A percentile compares a stretch with the other conserved stretches of the same genome.
phyloP scores from a whole-genome alignment of 2,113 vertebrate species.

The Chloebia gouldiae region DNA sequence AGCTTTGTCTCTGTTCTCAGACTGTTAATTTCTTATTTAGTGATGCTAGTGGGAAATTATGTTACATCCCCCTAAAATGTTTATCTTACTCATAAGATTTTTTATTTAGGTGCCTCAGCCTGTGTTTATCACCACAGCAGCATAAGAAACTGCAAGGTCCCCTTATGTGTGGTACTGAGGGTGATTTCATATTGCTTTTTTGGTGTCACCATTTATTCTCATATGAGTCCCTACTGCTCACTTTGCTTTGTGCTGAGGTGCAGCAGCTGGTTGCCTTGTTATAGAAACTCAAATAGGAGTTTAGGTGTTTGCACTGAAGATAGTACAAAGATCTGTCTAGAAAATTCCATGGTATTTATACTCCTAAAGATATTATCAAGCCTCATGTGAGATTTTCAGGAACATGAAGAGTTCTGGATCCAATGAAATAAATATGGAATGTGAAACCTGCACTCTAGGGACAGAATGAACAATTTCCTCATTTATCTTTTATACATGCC shows the following conservation, averaged over 20 bases:
- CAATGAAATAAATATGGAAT: background rate
- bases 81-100: background rate
- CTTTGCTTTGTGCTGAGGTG: background rate
- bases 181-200: background rate
- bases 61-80: background rate
- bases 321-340: background rate
- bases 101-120: background rate
- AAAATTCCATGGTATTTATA: background rate
- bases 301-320: background rate
- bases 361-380: background rate
- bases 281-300: background rate
- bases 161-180: background rate
- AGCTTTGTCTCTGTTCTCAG: constrained; percentile 28
- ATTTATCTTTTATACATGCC: background rate
- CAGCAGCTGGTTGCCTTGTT: background rate
- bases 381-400: background rate
- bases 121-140: background rate
- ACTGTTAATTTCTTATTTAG: constrained; percentile 39
- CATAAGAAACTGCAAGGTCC: background rate
- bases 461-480: background rate
- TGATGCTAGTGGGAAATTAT: background rate
- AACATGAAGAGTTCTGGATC: background rate
- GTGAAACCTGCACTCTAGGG: background rate
- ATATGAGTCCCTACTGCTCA: background rate
- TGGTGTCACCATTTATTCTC: background rate